Percentiles rank a stretch among this genome's conserved stretches.
phyloP scores from a whole-genome alignment of 2,113 vertebrate species.

The Nerophis lumbriciformis region DNA sequence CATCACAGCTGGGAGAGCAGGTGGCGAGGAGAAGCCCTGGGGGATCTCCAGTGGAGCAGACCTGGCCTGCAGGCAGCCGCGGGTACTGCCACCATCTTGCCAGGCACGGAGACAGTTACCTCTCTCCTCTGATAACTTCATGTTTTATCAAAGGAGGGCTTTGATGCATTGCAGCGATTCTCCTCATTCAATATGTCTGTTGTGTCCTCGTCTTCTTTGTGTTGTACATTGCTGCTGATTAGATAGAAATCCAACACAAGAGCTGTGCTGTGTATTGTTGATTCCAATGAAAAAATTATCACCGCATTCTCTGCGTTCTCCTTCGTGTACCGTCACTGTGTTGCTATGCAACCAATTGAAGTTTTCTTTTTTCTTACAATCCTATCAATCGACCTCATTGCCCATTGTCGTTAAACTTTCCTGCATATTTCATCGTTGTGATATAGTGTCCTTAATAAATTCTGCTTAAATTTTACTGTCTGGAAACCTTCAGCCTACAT shows the following conservation, averaged over 20 bases:
- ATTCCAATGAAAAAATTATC: too few relatives aligned
- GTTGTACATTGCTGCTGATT: not conserved
- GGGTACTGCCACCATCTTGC: constrained; percentile 33
- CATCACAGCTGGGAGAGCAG: constrained; percentile 59
- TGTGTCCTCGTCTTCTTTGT: not conserved
- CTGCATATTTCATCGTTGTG: too few relatives aligned
- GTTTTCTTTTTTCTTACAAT: too few relatives aligned
- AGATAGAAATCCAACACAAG: too few relatives aligned
- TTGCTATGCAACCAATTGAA: too few relatives aligned
- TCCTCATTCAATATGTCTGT: not conserved
- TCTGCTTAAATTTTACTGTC: too few relatives aligned
- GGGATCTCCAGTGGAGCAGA: constrained; percentile 43
- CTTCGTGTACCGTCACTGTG: not conserved
- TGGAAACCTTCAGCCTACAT: too few relatives aligned
- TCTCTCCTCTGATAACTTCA: constrained; percentile 18
- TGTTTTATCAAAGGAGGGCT: not conserved
- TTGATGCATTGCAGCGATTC: not conserved
- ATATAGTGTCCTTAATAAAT: too few relatives aligned
- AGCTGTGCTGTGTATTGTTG: too few relatives aligned
- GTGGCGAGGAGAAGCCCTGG: constrained; percentile 39
- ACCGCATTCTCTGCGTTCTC: too few relatives aligned
- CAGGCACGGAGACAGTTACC: constrained; percentile 15
- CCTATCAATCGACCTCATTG: too few relatives aligned
- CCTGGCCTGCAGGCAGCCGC: constrained; percentile 45
- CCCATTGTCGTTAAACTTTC: too few relatives aligned